Evolutionary conservation across 1,140 invertebrate species (phyloP), one percentile per base, ranked within the genome.

Genomic region (Drosophila suzukii): DNA sequence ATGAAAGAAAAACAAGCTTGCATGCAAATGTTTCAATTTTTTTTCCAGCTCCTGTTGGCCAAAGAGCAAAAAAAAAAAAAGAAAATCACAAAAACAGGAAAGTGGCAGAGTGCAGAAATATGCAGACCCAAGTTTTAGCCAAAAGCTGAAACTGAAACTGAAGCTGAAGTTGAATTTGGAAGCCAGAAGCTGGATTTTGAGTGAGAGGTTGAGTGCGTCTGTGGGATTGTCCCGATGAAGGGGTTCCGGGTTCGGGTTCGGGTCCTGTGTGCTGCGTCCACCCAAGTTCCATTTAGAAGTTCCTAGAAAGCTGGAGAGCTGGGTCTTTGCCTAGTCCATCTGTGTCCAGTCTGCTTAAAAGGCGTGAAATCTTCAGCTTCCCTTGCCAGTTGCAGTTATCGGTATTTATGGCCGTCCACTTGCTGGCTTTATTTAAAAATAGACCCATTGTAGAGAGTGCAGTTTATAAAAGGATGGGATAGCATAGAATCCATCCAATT

Each of bases 1-100:
- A 70, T 68, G 27, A 56, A 34, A 46, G 50, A 56, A 55, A 71
- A 71, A 56, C 74, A 72, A 74, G 67, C 66, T 81, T 58, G 46
- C 78, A 81, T 78, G 71, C 81, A 85, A 86, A 86, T 85, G 74
- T 78, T 75, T 71, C 61, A 12, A 71, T 80, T 80, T 75, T 80
- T 75, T 75, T 68, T 46, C 3, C 10, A 2, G 3, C 32, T 11
- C n/a, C 20, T 11, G 20, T 11, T 38, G 17, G 6, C 46, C 27
- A 36, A 17, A 63, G 15, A 44, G 4, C 17, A 30, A 41, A 47
- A 36, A 36, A 20, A 39, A 34, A 32, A 8, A 27, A 1, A 13
- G 20, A 20, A 61, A 34, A 34, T 10, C 10, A 38, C 10, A 24
- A 11, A 15, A 27, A 58, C 30, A 34, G 58, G 13, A 50, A 41